A percentile compares a stretch with the other conserved stretches of the same genome.
These are phyloP conservation scores for Hypselothyrea guttata DNA, from an alignment of 2,888 invertebrate species.

Conservation along the genomic window DNA sequence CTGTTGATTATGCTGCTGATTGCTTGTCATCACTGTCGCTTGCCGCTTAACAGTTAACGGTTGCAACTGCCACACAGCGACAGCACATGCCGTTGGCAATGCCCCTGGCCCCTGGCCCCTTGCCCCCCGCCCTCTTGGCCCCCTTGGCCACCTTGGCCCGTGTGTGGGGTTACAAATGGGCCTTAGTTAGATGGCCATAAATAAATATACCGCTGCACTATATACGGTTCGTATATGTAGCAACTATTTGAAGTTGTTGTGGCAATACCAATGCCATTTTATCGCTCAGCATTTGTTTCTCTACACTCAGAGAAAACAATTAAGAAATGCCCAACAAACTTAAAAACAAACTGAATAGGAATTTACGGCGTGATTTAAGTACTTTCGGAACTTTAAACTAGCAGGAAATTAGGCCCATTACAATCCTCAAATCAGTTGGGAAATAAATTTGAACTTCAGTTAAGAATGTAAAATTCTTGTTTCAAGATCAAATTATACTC, in stretches of 20 bases:
- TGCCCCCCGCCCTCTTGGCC: neutral
- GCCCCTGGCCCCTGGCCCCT: constrained; percentile 7
- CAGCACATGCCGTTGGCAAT: constrained; percentile 51
- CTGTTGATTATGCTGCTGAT: constrained; percentile 33
- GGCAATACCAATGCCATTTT: constrained; percentile 40
- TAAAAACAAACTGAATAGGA: too few species aligned
- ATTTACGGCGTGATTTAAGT: too few species aligned
- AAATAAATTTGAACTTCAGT: too few species aligned
- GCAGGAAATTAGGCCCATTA: too few species aligned
- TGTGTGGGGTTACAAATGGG: constrained; percentile 40
- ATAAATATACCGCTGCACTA: neutral
- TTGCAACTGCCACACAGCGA: constrained; percentile 24
- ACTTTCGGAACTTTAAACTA: too few species aligned
- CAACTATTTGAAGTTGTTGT: constrained; percentile 21
- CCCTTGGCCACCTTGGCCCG: neutral
- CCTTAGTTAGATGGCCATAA: constrained; percentile 30
- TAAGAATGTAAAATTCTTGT: too few species aligned
- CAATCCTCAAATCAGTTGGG: too few species aligned
- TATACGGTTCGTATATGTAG: neutral
- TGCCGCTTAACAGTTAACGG: constrained; percentile 34
- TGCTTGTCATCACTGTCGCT: constrained; percentile 49
- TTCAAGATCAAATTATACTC: too few species aligned
- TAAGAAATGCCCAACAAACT: too few species aligned
- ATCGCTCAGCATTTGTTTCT: too few species aligned
- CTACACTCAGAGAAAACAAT: too few species aligned